These are phyloP conservation scores for Rhadinocentrus ornatus DNA, from an alignment of 2,797 vertebrate genomes.

Conservation along the genomic window DNA sequence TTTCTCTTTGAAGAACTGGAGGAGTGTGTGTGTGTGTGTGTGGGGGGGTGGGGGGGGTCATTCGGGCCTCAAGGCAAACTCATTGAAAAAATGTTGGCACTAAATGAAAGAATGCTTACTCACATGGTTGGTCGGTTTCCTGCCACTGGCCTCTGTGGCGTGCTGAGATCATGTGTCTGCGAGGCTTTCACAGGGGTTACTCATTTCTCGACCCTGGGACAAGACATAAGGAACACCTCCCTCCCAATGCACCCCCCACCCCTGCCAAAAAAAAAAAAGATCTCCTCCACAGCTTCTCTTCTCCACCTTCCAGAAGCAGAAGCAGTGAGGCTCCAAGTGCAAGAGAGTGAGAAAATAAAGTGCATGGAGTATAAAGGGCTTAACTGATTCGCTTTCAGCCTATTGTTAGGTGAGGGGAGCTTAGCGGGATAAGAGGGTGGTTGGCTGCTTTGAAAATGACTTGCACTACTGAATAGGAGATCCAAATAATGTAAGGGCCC, in stretches of 20 bases:
- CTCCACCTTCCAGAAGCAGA: slow-evolving; percentile 76
- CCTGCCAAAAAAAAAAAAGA: slow-evolving; percentile 56
- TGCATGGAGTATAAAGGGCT: slow-evolving; percentile 94
- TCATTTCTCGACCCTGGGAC: slow-evolving; percentile 86
- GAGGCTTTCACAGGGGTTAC: slow-evolving; percentile 86
- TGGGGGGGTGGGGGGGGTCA: slow-evolving; percentile 80
- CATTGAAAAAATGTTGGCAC: slow-evolving; percentile 87
- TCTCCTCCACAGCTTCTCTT: slow-evolving; percentile 51
- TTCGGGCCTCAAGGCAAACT: slow-evolving; percentile 84
- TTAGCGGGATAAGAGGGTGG: slow-evolving; percentile 95
- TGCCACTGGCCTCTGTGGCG: slow-evolving; percentile 83
- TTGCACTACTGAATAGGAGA: slow-evolving; percentile 95
- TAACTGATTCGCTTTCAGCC: slow-evolving; percentile 98
- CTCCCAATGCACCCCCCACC: slow-evolving; percentile 68
- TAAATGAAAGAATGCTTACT: slow-evolving; percentile 86
- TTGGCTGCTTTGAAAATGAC: slow-evolving; percentile 97
- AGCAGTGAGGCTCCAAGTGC: slow-evolving; percentile 72
- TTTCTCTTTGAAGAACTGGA: slow-evolving; percentile 81
- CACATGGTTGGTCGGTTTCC: slow-evolving; percentile 86
- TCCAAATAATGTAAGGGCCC: slow-evolving; percentile 88
- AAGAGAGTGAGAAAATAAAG: slow-evolving; percentile 92
- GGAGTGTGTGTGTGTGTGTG: slow-evolving; percentile 76
- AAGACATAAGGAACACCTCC: slow-evolving; percentile 85
- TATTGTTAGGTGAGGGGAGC: slow-evolving; percentile 95
- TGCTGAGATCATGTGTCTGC: slow-evolving; percentile 90